phyloP scores from a whole-genome alignment of 1,140 invertebrate species.

The Brachionus asplanchnoidis region DNA sequence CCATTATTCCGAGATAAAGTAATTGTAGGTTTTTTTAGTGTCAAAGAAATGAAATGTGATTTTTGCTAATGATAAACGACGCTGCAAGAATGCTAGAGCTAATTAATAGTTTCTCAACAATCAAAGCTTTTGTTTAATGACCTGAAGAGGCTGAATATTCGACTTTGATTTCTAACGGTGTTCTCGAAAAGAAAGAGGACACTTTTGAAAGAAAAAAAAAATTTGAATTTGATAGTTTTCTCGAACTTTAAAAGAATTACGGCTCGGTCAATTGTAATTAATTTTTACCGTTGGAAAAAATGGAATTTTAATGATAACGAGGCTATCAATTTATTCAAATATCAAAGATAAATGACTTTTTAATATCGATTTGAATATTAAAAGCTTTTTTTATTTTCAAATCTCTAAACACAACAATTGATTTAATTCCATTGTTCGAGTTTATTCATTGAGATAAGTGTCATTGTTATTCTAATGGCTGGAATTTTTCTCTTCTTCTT shows the following conservation, averaged over 20 bases:
- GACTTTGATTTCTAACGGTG: constrained; percentile 21
- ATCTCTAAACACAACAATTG: neutral
- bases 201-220: constrained; percentile 13
- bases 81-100: neutral
- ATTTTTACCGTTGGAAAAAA: constrained; percentile 30
- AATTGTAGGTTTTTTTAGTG: constrained; percentile 3
- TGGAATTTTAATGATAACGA: constrained; percentile 37
- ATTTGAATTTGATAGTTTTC: constrained; percentile 41
- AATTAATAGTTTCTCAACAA: constrained; percentile 36
- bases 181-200: constrained; percentile 7
- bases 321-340: neutral
- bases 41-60: neutral
- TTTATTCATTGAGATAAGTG: neutral
- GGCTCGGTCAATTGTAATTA: constrained; percentile 26
- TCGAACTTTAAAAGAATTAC: constrained; percentile 23
- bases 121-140: constrained; percentile 40
- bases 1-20: neutral
- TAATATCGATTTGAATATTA: constrained; percentile 3
- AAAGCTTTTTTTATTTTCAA: neutral
- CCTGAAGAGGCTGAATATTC: constrained; percentile 16
- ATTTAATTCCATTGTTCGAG: neutral
- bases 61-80: neutral
- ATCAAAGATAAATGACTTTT: constrained; percentile 17
- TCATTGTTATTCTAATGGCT: neutral
- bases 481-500: neutral